These are phyloP conservation scores for Akabosia matsudoensis DNA, from an alignment of 1,140 invertebrate genomes.

Conservation along the genomic window DNA sequence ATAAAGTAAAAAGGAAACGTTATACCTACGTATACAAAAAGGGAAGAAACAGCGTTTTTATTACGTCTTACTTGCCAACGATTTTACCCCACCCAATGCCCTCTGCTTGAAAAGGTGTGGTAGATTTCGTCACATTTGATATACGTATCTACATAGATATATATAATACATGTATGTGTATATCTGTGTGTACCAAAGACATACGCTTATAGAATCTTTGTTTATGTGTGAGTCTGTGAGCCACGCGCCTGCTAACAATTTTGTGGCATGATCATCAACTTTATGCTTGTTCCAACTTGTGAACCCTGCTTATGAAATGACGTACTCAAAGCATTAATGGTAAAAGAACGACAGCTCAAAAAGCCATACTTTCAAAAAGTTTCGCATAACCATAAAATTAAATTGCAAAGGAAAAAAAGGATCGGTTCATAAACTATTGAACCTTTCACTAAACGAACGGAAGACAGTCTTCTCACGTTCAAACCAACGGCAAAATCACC, in stretches of 20 bases:
- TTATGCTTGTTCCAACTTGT: no score
- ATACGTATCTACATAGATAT: neutral
- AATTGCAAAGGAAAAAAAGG: neutral
- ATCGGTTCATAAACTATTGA: neutral
- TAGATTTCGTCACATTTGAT: neutral
- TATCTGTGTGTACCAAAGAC: no score
- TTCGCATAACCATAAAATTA: neutral
- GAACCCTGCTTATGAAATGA: neutral
- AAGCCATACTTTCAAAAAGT: neutral
- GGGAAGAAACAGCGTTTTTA: conserved; percentile 6
- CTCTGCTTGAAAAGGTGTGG: conserved; percentile 14
- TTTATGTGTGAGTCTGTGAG: neutral
- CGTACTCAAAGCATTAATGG: neutral
- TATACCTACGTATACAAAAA: conserved; percentile 8
- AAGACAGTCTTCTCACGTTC: no score
- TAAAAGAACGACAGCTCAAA: neutral
- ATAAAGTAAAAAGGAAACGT: neutral
- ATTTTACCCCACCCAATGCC: conserved; percentile 21
- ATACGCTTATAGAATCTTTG: no score
- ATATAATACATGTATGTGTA: neutral
- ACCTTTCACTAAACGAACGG: no score
- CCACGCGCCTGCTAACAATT: no score
- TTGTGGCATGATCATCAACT: neutral
- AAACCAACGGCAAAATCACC: neutral
- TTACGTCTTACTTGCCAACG: conserved; percentile 23